Evolutionary conservation across 2,888 invertebrate genomes (phyloP).

Genomic region (Eledone cirrhosa): DNA sequence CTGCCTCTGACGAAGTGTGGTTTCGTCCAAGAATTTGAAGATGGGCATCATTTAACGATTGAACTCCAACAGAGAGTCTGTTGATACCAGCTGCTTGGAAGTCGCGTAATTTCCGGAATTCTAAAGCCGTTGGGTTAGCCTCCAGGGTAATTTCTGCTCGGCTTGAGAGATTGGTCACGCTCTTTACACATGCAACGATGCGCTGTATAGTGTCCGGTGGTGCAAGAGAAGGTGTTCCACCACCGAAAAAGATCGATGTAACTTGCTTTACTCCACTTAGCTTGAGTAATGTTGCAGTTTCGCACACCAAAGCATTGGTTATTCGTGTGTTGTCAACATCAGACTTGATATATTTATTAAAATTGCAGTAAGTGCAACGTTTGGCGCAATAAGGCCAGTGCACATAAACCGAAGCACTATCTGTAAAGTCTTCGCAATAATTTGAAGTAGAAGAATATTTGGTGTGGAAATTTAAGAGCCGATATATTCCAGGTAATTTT

Average conservation of each 20-base stretch:
- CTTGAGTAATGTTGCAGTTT: slow-evolving; percentile 46
- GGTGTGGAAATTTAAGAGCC: too few species aligned
- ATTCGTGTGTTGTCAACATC: slow-evolving; percentile 54
- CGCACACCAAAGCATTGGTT: slow-evolving; percentile 49
- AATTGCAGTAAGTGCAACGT: slow-evolving; percentile 62
- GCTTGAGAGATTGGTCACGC: slow-evolving; percentile 34
- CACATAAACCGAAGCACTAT: slow-evolving; percentile 33
- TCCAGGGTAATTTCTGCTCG: slow-evolving; percentile 58
- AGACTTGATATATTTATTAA: slow-evolving; percentile 56
- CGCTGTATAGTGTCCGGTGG: slow-evolving; percentile 46
- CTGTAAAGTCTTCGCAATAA: neutral
- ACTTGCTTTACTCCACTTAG: slow-evolving; percentile 46
- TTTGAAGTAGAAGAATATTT: too few species aligned
- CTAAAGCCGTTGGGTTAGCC: slow-evolving; percentile 58
- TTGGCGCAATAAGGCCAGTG: slow-evolving; percentile 63
- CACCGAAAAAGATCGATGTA: slow-evolving; percentile 61
- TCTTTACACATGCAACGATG: slow-evolving; percentile 44
- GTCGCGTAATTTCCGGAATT: slow-evolving; percentile 49
- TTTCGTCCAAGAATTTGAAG: slow-evolving; percentile 55
- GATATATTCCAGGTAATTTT: too few species aligned
- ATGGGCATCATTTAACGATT: slow-evolving; percentile 49
- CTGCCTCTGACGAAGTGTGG: slow-evolving; percentile 50
- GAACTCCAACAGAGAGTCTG: slow-evolving; percentile 59
- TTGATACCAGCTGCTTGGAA: slow-evolving; percentile 57
- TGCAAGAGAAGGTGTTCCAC: slow-evolving; percentile 63